These are phyloP conservation scores for Cydia splendana DNA, from an alignment of 1,140 invertebrate genomes.

Conservation along the genomic window DNA sequence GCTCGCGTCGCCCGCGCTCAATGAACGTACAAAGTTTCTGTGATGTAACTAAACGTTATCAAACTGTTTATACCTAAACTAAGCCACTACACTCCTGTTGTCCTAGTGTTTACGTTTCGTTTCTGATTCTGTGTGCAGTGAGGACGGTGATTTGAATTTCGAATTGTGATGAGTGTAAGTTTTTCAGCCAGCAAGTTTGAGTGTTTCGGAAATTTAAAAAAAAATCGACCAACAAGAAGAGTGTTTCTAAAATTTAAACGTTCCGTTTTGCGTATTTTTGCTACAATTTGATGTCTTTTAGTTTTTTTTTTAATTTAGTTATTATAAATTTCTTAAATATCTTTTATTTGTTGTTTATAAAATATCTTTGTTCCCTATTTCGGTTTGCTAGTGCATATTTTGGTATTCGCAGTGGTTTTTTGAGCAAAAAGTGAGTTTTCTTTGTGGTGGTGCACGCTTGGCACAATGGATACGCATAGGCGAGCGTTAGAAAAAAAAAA, in stretches of 20 bases:
- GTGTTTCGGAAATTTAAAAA: slow-evolving; percentile 3
- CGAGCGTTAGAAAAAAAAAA: slow-evolving; percentile 3
- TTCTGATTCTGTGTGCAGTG: slow-evolving; percentile 9
- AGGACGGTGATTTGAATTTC: not conserved
- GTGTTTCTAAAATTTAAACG: not conserved
- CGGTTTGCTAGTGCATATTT: not conserved
- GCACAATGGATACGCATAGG: slow-evolving; percentile 13
- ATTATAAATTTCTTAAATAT: not conserved
- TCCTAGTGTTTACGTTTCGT: slow-evolving; percentile 53
- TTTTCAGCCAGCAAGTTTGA: not conserved
- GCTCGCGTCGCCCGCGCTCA: slow-evolving; percentile 34
- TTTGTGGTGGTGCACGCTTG: not conserved
- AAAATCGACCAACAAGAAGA: not conserved
- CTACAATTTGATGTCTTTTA: not conserved
- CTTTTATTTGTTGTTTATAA: not conserved
- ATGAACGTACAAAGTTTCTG: slow-evolving; percentile 39
- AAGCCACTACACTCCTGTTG: slow-evolving; percentile 45
- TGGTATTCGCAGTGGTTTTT: not conserved
- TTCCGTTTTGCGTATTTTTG: not conserved
- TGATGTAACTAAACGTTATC: slow-evolving; percentile 48
- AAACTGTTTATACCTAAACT: slow-evolving; percentile 46
- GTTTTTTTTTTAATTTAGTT: not conserved
- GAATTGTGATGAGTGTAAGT: slow-evolving; percentile 17
- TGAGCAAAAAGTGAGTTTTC: slow-evolving; percentile 5
- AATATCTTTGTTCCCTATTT: not conserved